These are phyloP conservation scores for Drosophila acutilabella DNA, from an alignment of 2,888 invertebrate genomes.

Conservation along the genomic window DNA sequence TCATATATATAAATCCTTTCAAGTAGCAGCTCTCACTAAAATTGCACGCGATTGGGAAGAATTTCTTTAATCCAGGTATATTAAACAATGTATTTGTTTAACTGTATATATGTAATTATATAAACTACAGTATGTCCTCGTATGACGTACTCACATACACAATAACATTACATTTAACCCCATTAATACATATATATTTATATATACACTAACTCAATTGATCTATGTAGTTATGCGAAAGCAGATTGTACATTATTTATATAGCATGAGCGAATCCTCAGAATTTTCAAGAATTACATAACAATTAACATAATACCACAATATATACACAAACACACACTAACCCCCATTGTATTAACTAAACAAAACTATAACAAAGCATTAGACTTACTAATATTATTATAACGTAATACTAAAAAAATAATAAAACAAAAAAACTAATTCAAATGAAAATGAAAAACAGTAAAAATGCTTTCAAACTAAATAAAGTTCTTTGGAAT, in stretches of 20 bases:
- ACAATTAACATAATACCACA: constrained; percentile 52
- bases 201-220: background rate
- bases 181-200: constrained; percentile 19
- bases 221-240: constrained; percentile 22
- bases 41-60: constrained; percentile 36
- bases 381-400: constrained; percentile 76
- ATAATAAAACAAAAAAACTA: constrained; percentile 40
- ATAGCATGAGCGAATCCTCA: constrained; percentile 31
- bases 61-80: constrained; percentile 11
- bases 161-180: constrained; percentile 23
- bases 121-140: constrained; percentile 22
- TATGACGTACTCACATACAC: constrained; percentile 18
- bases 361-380: constrained; percentile 41
- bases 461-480: constrained; percentile 81
- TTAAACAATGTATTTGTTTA: constrained; percentile 54
- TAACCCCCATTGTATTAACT: constrained; percentile 72
- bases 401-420: constrained; percentile 69
- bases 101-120: constrained; percentile 75
- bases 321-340: constrained; percentile 11
- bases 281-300: constrained; percentile 45
- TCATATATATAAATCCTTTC: constrained; percentile 18
- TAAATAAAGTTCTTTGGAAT: constrained; percentile 84
- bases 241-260: constrained; percentile 52
- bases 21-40: constrained; percentile 39
- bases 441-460: constrained; percentile 41